Conservation (phyloP, 2,797 vertebrate genomes). For the Centroberyx gerrardi region DNA sequence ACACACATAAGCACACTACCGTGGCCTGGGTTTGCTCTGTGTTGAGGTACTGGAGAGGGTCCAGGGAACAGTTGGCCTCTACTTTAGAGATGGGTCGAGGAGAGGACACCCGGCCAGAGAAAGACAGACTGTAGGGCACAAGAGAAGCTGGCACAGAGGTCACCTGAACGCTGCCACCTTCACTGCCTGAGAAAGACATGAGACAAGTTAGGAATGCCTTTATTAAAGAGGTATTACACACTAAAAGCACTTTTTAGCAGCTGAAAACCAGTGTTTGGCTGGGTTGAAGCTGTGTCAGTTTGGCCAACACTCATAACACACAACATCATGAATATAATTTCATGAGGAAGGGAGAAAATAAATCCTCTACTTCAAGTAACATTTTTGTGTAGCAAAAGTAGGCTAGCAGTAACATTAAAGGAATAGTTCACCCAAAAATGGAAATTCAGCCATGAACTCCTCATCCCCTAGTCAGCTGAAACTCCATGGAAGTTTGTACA, state of each 20-base stretch:
- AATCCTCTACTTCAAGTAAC: no score
- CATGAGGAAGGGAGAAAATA: no score
- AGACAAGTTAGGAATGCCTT: neutral
- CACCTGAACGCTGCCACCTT: slow-evolving; percentile 57
- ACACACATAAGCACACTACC: slow-evolving; percentile 63
- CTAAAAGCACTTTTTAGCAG: neutral
- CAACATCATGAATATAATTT: neutral
- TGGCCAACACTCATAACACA: no score
- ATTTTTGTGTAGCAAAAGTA: no score
- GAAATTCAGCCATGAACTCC: no score
- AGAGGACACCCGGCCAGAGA: slow-evolving; percentile 81
- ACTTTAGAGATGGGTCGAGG: slow-evolving; percentile 83
- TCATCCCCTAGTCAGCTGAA: no score
- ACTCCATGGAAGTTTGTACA: no score
- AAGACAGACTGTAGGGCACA: slow-evolving; percentile 85
- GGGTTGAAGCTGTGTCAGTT: no score
- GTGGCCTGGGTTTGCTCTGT: slow-evolving; percentile 83
- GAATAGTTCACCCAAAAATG: no score
- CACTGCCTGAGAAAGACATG: slow-evolving; percentile 55
- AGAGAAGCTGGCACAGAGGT: slow-evolving; percentile 71
- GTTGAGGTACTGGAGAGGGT: slow-evolving; percentile 80
- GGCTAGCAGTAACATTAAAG: no score
- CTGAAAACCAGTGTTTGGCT: no score
- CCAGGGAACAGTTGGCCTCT: slow-evolving; percentile 86
- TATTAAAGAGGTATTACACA: neutral